These are phyloP conservation scores for Dicrurus megarhynchus DNA, from an alignment of 2,113 vertebrate genomes.

Conservation along the genomic window DNA sequence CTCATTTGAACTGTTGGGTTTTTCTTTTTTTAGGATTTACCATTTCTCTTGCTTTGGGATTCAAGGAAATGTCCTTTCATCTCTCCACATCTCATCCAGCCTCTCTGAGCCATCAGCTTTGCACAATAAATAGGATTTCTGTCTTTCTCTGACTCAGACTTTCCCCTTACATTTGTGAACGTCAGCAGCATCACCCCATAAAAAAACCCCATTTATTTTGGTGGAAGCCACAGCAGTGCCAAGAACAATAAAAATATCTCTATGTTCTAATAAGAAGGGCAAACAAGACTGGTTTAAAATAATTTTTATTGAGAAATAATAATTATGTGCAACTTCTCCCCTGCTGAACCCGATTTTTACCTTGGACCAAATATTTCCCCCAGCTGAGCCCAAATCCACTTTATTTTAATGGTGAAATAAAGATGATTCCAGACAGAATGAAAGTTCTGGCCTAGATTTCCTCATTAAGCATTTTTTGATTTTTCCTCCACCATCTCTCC, in stretches of 20 bases:
- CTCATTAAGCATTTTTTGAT: neutral
- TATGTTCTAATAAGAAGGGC: neutral
- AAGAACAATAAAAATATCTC: neutral
- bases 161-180: neutral
- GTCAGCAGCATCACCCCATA: neutral
- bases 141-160: neutral
- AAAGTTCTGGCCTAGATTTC: neutral
- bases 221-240: neutral
- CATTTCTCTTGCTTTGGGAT: neutral
- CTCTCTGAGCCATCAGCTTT: neutral
- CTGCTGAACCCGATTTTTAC: neutral
- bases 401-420: neutral
- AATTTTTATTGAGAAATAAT: neutral
- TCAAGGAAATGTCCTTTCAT: too few relatives aligned
- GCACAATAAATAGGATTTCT: neutral
- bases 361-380: neutral
- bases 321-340: neutral
- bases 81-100: neutral
- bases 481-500: neutral
- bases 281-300: neutral
- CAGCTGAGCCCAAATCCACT: neutral
- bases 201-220: neutral
- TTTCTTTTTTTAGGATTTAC: too few relatives aligned
- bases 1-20: accelerated
- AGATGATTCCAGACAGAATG: neutral